These are phyloP conservation scores for Sesia apiformis DNA, from an alignment of 2,888 invertebrate species.

Conservation along the genomic window DNA sequence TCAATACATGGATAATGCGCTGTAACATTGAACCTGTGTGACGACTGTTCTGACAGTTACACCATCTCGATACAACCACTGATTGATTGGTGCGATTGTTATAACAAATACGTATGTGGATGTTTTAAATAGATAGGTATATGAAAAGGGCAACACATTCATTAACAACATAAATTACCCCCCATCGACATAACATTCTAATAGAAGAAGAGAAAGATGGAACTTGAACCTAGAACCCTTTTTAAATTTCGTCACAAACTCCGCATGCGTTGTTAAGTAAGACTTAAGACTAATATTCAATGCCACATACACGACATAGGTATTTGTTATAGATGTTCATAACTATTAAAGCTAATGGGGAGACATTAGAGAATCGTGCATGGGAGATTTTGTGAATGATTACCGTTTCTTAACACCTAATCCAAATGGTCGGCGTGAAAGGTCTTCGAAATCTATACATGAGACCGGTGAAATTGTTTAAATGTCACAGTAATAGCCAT, in stretches of 20 bases:
- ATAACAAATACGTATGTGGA: no score
- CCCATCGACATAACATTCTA: no score
- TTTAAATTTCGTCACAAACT: no score
- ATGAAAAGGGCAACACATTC: no score
- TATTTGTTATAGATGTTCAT: constrained; percentile 18
- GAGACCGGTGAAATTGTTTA: no score
- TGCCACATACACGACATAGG: not conserved
- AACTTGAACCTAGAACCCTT: no score
- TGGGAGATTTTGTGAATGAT: constrained; percentile 28
- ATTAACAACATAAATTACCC: no score
- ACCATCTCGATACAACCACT: not conserved
- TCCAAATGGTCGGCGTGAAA: constrained; percentile 33
- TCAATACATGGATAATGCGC: not conserved
- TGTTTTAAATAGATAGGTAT: no score
- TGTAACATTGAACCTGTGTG: not conserved
- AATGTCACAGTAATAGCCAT: no score
- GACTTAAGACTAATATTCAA: not conserved
- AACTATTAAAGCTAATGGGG: constrained; percentile 30
- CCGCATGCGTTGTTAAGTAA: no score
- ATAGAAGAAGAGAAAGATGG: no score
- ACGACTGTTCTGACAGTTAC: not conserved
- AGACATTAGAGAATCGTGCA: constrained; percentile 32
- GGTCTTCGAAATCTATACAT: constrained; percentile 18
- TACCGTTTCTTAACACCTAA: constrained; percentile 18
- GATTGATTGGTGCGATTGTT: no score